A percentile compares a stretch with the other conserved stretches of the same genome.
Conservation (phyloP, 2,797 vertebrate species). For the Rhynchotus rufescens region DNA sequence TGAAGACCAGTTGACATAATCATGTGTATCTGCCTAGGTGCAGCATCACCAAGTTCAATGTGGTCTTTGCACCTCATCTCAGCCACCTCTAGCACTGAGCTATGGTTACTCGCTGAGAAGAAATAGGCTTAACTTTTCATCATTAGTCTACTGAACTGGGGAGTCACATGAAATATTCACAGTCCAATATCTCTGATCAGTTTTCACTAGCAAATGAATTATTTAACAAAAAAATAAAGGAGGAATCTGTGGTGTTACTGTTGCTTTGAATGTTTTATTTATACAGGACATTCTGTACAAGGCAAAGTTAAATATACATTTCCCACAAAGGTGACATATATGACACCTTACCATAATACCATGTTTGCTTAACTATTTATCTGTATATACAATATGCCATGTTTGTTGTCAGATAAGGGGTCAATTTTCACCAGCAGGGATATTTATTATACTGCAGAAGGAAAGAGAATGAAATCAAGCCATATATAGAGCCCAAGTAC, state of each 20-base stretch:
- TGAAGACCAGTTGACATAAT: neutral
- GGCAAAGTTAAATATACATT: slow-evolving; percentile 33
- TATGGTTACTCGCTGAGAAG: neutral
- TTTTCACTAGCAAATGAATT: neutral
- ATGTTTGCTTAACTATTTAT: neutral
- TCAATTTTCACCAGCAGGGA: neutral
- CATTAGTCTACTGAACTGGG: neutral
- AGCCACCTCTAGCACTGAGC: rapidly evolving
- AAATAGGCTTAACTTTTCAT: neutral
- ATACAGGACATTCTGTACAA: neutral
- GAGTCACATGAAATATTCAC: neutral
- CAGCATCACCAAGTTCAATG: rapidly evolving
- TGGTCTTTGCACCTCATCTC: neutral
- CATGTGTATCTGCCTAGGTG: too few species aligned
- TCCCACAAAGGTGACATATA: neutral
- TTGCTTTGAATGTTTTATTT: slow-evolving; percentile 8
- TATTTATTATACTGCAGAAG: neutral
- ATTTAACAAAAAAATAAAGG: neutral
- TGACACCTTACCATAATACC: neutral
- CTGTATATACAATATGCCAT: neutral
- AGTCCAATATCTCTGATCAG: neutral
- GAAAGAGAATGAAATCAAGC: neutral
- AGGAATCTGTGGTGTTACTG: neutral
- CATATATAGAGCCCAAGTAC: neutral
- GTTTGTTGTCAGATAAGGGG: neutral